Evolutionary conservation across 2,888 invertebrate genomes (phyloP).

Genomic region (Nemapogon koenigi): DNA sequence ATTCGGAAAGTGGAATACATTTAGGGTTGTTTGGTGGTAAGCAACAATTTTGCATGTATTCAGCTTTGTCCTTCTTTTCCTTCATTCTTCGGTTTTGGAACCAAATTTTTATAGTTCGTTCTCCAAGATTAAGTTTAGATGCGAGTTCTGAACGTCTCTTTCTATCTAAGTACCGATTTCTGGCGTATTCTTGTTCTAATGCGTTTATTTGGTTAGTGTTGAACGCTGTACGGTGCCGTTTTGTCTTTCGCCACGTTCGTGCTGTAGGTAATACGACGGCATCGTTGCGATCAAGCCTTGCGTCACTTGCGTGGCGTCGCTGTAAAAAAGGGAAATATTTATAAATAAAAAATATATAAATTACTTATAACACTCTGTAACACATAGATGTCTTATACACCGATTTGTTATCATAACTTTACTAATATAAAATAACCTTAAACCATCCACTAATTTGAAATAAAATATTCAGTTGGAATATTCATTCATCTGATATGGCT

Average conservation of each 20-base stretch:
- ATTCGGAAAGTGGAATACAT: too few relatives aligned
- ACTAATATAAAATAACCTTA: too few relatives aligned
- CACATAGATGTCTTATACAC: not conserved
- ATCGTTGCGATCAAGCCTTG: not conserved
- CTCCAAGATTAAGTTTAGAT: slow-evolving; percentile 55
- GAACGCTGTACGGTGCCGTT: slow-evolving; percentile 80
- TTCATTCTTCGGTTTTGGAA: slow-evolving; percentile 85
- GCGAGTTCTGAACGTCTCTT: slow-evolving; percentile 76
- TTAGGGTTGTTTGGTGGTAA: too few relatives aligned
- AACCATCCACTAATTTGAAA: too few relatives aligned
- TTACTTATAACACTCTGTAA: not conserved
- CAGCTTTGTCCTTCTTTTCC: slow-evolving; percentile 64
- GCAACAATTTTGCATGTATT: too few relatives aligned
- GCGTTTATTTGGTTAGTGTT: slow-evolving; percentile 77
- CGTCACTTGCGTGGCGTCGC: not conserved
- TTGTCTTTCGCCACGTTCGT: slow-evolving; percentile 25
- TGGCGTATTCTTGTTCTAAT: slow-evolving; percentile 76
- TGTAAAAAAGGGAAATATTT: too few relatives aligned
- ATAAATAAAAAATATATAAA: not conserved
- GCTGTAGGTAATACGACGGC: slow-evolving; percentile 7
- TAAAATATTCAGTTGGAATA: too few relatives aligned
- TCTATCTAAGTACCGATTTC: slow-evolving; percentile 73
- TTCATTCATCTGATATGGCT: too few relatives aligned
- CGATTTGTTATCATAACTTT: not conserved
- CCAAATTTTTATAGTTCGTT: slow-evolving; percentile 76